Percentiles rank a stretch among this genome's conserved stretches.
Evolutionary conservation across 2,113 vertebrate species (phyloP).

Genomic region (Dissostichus mawsoni): DNA sequence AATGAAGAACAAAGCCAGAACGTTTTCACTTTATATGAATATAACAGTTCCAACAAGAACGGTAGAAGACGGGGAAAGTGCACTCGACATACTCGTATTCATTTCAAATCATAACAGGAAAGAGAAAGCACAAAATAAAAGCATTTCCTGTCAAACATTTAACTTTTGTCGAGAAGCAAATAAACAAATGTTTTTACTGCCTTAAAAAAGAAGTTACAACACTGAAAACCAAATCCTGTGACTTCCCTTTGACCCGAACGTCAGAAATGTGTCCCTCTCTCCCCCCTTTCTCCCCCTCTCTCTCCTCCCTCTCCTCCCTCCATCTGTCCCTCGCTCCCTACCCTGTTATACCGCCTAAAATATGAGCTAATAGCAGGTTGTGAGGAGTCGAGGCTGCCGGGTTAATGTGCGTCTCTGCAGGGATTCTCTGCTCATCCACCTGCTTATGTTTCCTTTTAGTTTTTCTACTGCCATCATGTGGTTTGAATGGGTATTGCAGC

Average conservation of each 20-base stretch:
- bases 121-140: no score
- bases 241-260: constrained; percentile 31
- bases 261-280: constrained; percentile 14
- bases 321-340: constrained; percentile 1
- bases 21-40: no score
- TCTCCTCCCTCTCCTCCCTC: not conserved
- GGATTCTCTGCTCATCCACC: constrained; percentile 17
- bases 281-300: not conserved
- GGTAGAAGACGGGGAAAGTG: no score
- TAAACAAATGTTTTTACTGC: no score
- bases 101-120: no score
- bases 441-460: not conserved
- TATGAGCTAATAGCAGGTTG: constrained; percentile 56
- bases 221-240: constrained; percentile 2
- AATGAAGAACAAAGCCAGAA: no score
- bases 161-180: no score
- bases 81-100: no score
- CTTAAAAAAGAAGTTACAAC: no score
- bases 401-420: constrained; percentile 5
- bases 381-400: not conserved
- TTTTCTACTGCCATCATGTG: constrained; percentile 46
- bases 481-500: not conserved
- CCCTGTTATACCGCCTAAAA: constrained; percentile 24
- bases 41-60: no score
- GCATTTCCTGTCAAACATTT: no score